phyloP scores from a whole-genome alignment of 1,140 invertebrate genomes.

The Cyclina sinensis region DNA sequence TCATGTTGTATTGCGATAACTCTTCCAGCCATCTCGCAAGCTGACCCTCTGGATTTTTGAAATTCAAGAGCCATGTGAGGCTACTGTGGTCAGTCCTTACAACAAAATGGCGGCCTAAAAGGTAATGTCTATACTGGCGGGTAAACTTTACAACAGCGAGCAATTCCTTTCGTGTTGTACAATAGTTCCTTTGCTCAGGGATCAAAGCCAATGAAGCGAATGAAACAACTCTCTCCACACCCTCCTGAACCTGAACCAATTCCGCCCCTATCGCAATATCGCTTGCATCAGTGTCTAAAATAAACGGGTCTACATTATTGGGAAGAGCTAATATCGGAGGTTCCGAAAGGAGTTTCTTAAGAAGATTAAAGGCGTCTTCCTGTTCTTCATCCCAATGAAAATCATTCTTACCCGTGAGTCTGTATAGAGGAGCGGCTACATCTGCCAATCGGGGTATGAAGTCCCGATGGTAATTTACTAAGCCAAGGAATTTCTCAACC shows the following conservation, averaged over 20 bases:
- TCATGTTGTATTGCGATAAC: conserved; percentile 74
- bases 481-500: conserved; percentile 68
- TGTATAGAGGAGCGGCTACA: conserved; percentile 56
- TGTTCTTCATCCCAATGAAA: conserved; percentile 66
- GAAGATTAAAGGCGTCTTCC: conserved; percentile 61
- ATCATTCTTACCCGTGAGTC: conserved; percentile 33
- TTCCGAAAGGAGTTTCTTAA: conserved; percentile 58
- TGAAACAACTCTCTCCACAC: conserved; percentile 70
- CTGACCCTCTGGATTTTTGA: conserved; percentile 68
- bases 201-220: conserved; percentile 69
- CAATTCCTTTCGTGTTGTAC: conserved; percentile 58
- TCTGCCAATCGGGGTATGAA: conserved; percentile 53
- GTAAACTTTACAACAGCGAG: conserved; percentile 41
- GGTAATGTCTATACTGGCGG: conserved; percentile 42
- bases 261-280: conserved; percentile 75
- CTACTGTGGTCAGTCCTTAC: conserved; percentile 23
- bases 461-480: conserved; percentile 52
- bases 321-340: conserved; percentile 59
- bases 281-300: conserved; percentile 74
- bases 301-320: conserved; percentile 47
- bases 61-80: conserved; percentile 28
- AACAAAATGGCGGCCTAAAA: conserved; percentile 7
- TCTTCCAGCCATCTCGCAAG: conserved; percentile 75
- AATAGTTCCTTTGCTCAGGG: conserved; percentile 87
- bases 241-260: conserved; percentile 76